Percentiles rank a stretch among this genome's conserved stretches.
phyloP scores from a whole-genome alignment of 2,888 invertebrate species.

The Acrocera orbiculus region DNA sequence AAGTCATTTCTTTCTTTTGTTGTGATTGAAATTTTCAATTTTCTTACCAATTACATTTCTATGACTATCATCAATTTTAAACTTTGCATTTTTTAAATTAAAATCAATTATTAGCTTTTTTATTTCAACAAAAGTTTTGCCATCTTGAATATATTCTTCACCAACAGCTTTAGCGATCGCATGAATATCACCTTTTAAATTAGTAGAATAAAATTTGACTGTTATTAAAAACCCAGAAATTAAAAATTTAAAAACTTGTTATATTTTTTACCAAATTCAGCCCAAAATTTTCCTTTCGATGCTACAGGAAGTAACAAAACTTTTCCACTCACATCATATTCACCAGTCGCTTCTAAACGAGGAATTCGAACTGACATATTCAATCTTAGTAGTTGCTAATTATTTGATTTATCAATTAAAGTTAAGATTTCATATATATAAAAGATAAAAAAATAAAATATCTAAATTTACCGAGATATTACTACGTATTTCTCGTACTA shows the following conservation, averaged over 20 bases:
- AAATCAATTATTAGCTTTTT: constrained; percentile 52
- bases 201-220: too few relatives aligned
- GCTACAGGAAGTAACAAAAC: constrained; percentile 61
- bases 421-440: background rate
- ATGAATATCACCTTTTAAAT: constrained; percentile 44
- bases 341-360: constrained; percentile 54
- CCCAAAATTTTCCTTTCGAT: constrained; percentile 66
- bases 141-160: constrained; percentile 41
- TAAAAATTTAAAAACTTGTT: too few relatives aligned
- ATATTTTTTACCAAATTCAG: constrained; percentile 47
- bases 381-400: constrained; percentile 35
- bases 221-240: too few relatives aligned
- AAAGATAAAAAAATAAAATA: constrained; percentile 1
- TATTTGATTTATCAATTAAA: constrained; percentile 3
- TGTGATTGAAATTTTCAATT: too few relatives aligned
- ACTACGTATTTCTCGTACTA: constrained; percentile 49
- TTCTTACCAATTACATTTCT: too few relatives aligned
- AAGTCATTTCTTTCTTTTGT: too few relatives aligned
- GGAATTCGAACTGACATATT: constrained; percentile 43
- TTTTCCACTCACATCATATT: constrained; percentile 60
- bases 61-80: constrained; percentile 53
- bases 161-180: constrained; percentile 55
- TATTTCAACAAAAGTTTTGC: constrained; percentile 47
- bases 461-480: constrained; percentile 15
- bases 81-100: constrained; percentile 47